phyloP scores from a whole-genome alignment of 30 jellyfish, hydroid and myxozoan genomes.

The Morbakka virulenta region DNA sequence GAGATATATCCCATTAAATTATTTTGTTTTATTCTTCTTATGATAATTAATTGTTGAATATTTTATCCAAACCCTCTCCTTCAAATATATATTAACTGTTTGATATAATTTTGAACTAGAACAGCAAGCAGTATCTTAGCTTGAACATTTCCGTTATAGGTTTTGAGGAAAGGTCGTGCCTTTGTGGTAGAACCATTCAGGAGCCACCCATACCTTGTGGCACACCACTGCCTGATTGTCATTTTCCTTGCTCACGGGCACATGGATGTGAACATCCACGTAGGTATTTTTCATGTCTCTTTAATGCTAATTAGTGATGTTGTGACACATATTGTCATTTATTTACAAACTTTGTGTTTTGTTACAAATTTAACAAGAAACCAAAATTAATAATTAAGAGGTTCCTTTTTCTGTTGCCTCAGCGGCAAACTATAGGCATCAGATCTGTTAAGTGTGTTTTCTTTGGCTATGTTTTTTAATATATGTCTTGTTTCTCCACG shows the following conservation, averaged over 20 bases:
- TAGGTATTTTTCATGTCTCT: slow-evolving; percentile 11
- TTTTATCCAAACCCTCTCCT: no score
- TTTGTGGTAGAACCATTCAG: slow-evolving; percentile 89
- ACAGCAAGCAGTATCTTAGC: no score
- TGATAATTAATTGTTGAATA: background rate
- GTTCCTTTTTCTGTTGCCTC: background rate
- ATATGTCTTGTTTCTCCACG: no score
- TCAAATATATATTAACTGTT: no score
- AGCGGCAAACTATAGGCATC: no score
- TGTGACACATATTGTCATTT: no score
- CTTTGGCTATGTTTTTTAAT: no score
- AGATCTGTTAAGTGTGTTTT: no score
- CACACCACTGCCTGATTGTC: slow-evolving; percentile 93
- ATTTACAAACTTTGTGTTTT: no score
- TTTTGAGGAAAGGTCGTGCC: slow-evolving; percentile 87
- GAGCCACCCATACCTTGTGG: slow-evolving; percentile 98
- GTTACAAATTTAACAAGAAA: background rate
- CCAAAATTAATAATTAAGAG: background rate
- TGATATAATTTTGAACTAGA: no score
- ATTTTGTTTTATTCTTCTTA: background rate
- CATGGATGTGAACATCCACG: slow-evolving; percentile 87
- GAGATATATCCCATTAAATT: no score
- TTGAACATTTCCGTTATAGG: slow-evolving; percentile 75
- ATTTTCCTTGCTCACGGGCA: slow-evolving; percentile 76
- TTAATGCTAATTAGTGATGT: background rate